Base-by-base conservation (phyloP, 2,888 invertebrate genomes). In the Conchocele bisecta region DNA sequence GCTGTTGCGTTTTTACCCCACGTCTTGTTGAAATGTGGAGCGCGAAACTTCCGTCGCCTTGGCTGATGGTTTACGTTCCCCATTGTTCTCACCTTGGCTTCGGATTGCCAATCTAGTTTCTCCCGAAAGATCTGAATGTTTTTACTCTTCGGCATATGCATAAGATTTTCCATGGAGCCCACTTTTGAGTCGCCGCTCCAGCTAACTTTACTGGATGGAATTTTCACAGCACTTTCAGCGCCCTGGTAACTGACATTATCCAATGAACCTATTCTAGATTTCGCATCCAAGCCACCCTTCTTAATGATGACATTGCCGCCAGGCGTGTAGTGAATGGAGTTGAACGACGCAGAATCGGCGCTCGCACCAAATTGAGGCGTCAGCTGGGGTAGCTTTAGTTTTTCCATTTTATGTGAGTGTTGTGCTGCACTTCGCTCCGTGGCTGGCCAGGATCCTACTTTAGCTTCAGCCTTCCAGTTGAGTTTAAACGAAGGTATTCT, bases 31-130 rank as follows among this genome's bases (percentile, higher is more conserved):
- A 81, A 81, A 46, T 79, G 68, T 26, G 79, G 81, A 22, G 76
- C 78, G 44, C 64, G 64, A 37, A 81, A 81, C 22, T 68, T 53
- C 22, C 54, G 31, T 37, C 57, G 68, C 20, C 65, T 70, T 9
- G 85, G 85, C 20, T 59, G 67, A 69, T 88, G 83, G 22, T 78
- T 54, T n/a, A 58, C 58, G 63, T 88, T 85, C 9, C 81, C 79
- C 46, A 84, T 44, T 6, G 87, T 86, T 4, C 82, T 82, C 17
- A 87, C 76, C 58, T 84, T 78, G 3, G 87, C 50, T 20, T 79
- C 72, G 0, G 81, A 74, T 42, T 80, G 81, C 84, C 84, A 87
- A 26, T 75, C 70, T 11, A 74, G 75, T 60, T 76, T 80, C 24
- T 81, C 70, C 37, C 75, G 68, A 48, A 78, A 69, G 26, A 81